Base-by-base conservation (phyloP, 1,140 invertebrate species). In the Stegodyphus dumicola region DNA sequence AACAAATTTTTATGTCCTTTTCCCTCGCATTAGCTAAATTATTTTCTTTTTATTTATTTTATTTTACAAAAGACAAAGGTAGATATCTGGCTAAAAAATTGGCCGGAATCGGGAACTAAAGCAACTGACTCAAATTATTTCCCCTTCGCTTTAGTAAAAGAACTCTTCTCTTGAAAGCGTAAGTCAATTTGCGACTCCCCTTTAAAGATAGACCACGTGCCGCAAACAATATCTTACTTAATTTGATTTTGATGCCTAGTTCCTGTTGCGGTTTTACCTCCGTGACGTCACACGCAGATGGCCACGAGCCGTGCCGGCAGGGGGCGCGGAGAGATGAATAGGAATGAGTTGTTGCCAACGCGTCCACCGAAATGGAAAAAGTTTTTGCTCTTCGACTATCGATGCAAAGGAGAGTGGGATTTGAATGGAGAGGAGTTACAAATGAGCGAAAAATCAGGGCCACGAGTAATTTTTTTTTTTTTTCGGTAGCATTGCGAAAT, bases 221-320 rank as follows among this genome's bases (percentile, higher is more conserved):
- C 80, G 6, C 70, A 11, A 83, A 83, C 80, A 83, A 83, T 83
- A 75, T 83, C 80, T 74, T 71, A 83, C 80, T 83, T 83, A 83
- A 83, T 83, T 83, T 83, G 56, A 83, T 83, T 83, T 81, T 81
- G 78, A 81, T 81, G 67, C 73, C 78, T 51, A 49, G 78, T 56
- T 49, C 49, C 71, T 83, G 80, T 83, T 81, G 78, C 73, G 78
- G 78, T 81, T 81, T 81, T 66, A 65, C 51, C 17, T 48, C 51
- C 49, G 56, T 83, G 80, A 83, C 80, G 80, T 83, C 80, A 83
- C 70, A 53, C 49, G 80, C 80, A 83, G 80, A 71, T 83, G 80
- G 18, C 60, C 67, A 52, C 70, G 48, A 69, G 53, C 56, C 53
- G 54, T 53, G 53, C 69, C 78, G 78, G 78, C 78, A 81, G 78